phyloP scores from a whole-genome alignment of 2,113 vertebrate genomes.

The Cyprinus carpio region DNA sequence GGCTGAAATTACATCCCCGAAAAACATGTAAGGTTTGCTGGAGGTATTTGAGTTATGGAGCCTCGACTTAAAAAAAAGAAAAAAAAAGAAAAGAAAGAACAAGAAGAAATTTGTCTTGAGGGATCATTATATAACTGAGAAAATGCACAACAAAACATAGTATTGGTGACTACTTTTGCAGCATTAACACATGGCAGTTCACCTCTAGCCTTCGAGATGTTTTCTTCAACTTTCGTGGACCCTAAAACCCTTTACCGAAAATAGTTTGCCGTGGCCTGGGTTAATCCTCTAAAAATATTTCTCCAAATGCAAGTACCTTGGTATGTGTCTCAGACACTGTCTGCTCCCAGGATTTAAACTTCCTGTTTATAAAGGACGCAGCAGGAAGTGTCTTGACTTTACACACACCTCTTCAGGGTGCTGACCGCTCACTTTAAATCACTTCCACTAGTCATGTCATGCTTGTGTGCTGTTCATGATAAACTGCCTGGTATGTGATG shows the following conservation, averaged over 20 bases:
- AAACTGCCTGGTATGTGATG: conserved; percentile 9
- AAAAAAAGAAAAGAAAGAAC: background rate
- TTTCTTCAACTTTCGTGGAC: conserved; percentile 52
- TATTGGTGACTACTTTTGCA: conserved; percentile 21
- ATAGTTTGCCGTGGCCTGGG: conserved; percentile 51
- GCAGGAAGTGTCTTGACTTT: conserved; percentile 50
- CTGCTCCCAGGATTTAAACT: conserved; percentile 56
- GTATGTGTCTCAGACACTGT: conserved; percentile 56
- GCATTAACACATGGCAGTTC: conserved; percentile 31
- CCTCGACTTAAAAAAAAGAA: background rate
- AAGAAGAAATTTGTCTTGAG: background rate
- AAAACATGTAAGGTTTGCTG: conserved; percentile 63
- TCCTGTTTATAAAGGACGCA: conserved; percentile 47
- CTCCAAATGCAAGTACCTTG: conserved; percentile 31
- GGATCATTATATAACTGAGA: conserved; percentile 33
- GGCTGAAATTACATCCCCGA: conserved; percentile 80
- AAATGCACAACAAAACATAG: background rate
- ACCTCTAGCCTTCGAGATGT: conserved; percentile 25
- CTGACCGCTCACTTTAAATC: conserved; percentile 20
- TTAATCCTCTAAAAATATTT: conserved; percentile 62
- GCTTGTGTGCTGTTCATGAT: conserved; percentile 2
- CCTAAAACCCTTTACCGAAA: conserved; percentile 45
- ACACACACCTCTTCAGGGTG: conserved; percentile 50
- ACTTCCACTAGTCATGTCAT: conserved; percentile 1
- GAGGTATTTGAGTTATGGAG: conserved; percentile 58